A percentile compares a stretch with the other conserved stretches of the same genome.
phyloP scores from a whole-genome alignment of 2,113 vertebrate species.

The Loxodonta africana region DNA sequence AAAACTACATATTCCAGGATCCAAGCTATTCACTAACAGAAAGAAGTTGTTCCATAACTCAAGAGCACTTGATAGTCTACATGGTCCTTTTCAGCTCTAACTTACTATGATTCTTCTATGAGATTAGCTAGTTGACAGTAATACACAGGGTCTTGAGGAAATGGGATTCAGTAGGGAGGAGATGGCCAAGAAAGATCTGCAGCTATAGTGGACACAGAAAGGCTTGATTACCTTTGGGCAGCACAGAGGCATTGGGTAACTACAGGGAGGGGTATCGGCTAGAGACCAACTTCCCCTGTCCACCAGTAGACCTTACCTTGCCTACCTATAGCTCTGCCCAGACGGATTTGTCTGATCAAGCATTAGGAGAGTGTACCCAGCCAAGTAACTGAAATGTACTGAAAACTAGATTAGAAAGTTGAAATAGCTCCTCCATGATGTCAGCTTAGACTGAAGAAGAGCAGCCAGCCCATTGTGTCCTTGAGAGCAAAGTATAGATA shows the following conservation, averaged over 20 bases:
- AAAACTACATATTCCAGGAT: neutral
- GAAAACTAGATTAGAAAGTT: constrained; percentile 35
- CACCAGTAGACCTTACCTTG: neutral
- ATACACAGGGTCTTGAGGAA: neutral
- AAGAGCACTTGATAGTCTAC: neutral
- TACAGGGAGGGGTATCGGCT: neutral
- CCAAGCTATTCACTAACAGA: neutral
- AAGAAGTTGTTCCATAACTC: neutral
- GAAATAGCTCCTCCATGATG: neutral
- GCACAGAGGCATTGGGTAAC: neutral
- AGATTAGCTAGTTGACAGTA: neutral
- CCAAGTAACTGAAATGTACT: neutral
- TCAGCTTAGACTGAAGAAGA: neutral
- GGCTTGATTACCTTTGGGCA: neutral
- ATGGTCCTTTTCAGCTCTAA: neutral
- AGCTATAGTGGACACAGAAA: neutral
- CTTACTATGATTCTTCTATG: neutral
- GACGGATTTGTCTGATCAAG: neutral
- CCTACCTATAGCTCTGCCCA: neutral
- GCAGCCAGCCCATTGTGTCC: neutral
- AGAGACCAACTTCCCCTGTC: neutral
- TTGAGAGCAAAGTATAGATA: neutral
- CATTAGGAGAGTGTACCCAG: neutral
- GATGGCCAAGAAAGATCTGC: neutral
- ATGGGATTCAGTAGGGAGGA: neutral